Conservation (phyloP, 2,113 vertebrate genomes). For the Kobus ellipsiprymnus region DNA sequence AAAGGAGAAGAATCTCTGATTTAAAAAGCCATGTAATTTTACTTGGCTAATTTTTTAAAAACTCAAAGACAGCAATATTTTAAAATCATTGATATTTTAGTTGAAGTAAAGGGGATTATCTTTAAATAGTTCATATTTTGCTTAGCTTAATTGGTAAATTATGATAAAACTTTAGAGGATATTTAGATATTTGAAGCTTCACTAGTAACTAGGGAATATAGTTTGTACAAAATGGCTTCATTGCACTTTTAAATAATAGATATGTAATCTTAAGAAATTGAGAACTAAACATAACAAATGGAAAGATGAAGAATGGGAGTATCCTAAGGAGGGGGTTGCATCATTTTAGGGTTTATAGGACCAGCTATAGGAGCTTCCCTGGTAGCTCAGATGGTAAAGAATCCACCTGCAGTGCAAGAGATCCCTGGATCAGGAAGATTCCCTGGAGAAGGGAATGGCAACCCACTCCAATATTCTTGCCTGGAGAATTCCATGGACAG, state of each 20-base stretch:
- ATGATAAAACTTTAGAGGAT: not conserved
- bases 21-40: not conserved
- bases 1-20: not conserved
- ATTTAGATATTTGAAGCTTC: slow-evolving; percentile 15
- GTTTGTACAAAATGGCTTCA: not conserved
- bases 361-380: not conserved
- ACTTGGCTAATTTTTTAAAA: not conserved
- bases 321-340: not conserved
- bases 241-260: not conserved
- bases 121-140: not conserved
- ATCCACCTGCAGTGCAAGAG: not conserved
- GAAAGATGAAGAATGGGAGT: not conserved
- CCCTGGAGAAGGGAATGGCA: not conserved
- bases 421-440: not conserved
- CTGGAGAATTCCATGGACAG: not conserved
- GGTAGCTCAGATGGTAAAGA: not conserved
- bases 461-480: not conserved
- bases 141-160: slow-evolving; percentile 14
- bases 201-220: not conserved
- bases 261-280: not conserved
- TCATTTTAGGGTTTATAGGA: not conserved
- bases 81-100: not conserved
- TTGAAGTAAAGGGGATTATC: not conserved
- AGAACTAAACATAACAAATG: not conserved
- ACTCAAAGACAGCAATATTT: not conserved